These are phyloP conservation scores for Montipora cactus DNA, from an alignment of 64 coral and sea anemone species.

Conservation along the genomic window DNA sequence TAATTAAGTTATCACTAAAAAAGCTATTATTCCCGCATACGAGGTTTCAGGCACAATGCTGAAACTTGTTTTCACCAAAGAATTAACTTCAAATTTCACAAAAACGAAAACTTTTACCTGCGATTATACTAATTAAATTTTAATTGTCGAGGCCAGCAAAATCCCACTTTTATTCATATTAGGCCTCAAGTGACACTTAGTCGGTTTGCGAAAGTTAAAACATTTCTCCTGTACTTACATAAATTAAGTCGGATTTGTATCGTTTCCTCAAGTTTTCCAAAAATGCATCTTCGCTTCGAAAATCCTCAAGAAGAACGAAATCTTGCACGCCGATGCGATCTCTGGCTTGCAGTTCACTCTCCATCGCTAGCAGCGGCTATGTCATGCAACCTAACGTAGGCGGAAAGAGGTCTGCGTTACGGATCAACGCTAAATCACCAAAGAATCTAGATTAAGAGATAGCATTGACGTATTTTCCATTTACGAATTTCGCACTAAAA, in stretches of 20 bases:
- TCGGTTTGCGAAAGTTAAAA: too few relatives aligned
- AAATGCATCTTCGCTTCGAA: conserved; percentile 92
- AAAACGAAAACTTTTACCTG: too few relatives aligned
- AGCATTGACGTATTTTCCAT: not conserved
- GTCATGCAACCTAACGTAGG: not conserved
- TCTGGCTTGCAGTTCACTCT: conserved; percentile 88
- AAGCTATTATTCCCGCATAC: too few relatives aligned
- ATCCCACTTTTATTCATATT: too few relatives aligned
- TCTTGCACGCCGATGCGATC: conserved; percentile 97
- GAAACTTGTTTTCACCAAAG: too few relatives aligned
- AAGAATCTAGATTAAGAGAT: not conserved
- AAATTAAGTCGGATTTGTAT: conserved; percentile 94
- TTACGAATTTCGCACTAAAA: not conserved
- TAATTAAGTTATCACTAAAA: too few relatives aligned
- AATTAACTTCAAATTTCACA: too few relatives aligned
- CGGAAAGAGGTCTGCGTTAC: not conserved
- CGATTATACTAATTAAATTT: too few relatives aligned
- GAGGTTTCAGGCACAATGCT: too few relatives aligned
- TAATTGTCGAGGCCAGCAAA: not conserved
- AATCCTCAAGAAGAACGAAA: conserved; percentile 98
- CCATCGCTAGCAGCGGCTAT: conserved; percentile 56
- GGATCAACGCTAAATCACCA: not conserved
- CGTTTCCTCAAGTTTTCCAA: conserved; percentile 93
- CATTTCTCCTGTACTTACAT: conserved; percentile 81
- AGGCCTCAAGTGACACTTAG: too few relatives aligned